phyloP scores from a whole-genome alignment of 2,113 vertebrate genomes.

The Solea senegalensis region DNA sequence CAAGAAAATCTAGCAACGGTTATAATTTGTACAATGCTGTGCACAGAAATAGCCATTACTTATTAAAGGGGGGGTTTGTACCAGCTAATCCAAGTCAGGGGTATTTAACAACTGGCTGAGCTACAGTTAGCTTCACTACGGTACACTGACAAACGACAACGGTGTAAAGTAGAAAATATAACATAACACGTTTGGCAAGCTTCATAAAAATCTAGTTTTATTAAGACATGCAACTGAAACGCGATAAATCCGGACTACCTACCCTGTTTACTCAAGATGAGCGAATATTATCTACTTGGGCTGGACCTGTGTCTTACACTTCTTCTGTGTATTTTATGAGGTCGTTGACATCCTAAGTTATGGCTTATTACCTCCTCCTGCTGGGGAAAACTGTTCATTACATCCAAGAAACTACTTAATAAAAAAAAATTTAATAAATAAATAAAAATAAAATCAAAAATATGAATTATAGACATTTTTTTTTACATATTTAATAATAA shows the following conservation, averaged over 20 bases:
- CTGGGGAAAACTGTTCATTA: neutral
- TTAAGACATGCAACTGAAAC: neutral
- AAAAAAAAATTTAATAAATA: too few species aligned
- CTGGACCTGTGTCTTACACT: constrained; percentile 28
- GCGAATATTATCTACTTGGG: neutral
- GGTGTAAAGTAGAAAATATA: neutral
- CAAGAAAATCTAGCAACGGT: neutral
- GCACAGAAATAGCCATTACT: neutral
- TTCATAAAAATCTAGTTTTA: neutral
- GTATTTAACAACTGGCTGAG: constrained; percentile 43
- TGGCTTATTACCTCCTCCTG: neutral
- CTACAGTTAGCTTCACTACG: constrained; percentile 58
- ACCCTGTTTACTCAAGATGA: constrained; percentile 30
- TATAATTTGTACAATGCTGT: neutral
- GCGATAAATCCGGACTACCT: neutral
- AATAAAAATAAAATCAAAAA: too few species aligned
- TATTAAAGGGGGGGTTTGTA: neutral
- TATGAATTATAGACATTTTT: too few species aligned
- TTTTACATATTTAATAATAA: too few species aligned
- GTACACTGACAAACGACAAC: constrained; percentile 2
- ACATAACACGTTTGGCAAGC: neutral
- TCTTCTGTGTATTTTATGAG: constrained; percentile 16
- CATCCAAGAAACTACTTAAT: neutral
- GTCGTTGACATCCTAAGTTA: neutral
- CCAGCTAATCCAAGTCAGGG: neutral